phyloP scores from a whole-genome alignment of 1,140 invertebrate genomes.

The Aphelinus certus region DNA sequence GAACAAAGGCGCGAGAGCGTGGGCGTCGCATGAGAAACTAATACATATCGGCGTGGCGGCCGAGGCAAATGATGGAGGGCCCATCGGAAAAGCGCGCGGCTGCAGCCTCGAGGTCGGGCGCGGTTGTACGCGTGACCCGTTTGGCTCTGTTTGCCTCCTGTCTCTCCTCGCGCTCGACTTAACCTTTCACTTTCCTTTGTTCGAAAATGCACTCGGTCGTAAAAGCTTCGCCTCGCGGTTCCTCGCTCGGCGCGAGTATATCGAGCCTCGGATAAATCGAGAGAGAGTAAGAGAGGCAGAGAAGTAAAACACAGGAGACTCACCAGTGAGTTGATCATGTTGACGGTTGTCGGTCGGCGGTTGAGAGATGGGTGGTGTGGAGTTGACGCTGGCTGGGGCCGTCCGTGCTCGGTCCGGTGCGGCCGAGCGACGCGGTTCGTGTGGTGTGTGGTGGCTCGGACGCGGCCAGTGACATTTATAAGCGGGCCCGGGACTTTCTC shows the following conservation, averaged over 20 bases:
- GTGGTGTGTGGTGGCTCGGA: slow-evolving; percentile 58
- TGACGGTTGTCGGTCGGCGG: slow-evolving; percentile 1
- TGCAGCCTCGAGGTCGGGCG: slow-evolving; percentile 16
- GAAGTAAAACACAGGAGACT: slow-evolving; percentile 31
- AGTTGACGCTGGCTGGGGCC: too few relatives aligned
- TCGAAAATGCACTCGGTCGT: slow-evolving; percentile 36
- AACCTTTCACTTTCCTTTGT: slow-evolving; percentile 63
- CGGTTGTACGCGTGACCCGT: slow-evolving; percentile 42
- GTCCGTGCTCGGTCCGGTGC: slow-evolving; percentile 7
- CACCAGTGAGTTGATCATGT: slow-evolving; percentile 50
- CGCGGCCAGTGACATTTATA: slow-evolving; percentile 61
- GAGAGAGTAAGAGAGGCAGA: background rate
- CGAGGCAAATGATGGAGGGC: too few relatives aligned
- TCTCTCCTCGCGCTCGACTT: slow-evolving; percentile 33
- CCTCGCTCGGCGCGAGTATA: background rate
- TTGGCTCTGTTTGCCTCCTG: slow-evolving; percentile 8
- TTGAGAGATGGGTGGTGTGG: slow-evolving; percentile 20
- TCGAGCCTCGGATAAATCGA: background rate
- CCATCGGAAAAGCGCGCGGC: slow-evolving; percentile 19
- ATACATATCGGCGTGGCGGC: too few relatives aligned
- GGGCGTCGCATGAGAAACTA: too few relatives aligned
- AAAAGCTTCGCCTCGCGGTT: background rate
- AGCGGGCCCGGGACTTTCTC: slow-evolving; percentile 38
- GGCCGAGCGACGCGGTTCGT: slow-evolving; percentile 46
- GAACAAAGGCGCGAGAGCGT: too few relatives aligned